These are phyloP conservation scores for Bubalus kerabau DNA, from an alignment of 2,113 vertebrate genomes.

Conservation along the genomic window DNA sequence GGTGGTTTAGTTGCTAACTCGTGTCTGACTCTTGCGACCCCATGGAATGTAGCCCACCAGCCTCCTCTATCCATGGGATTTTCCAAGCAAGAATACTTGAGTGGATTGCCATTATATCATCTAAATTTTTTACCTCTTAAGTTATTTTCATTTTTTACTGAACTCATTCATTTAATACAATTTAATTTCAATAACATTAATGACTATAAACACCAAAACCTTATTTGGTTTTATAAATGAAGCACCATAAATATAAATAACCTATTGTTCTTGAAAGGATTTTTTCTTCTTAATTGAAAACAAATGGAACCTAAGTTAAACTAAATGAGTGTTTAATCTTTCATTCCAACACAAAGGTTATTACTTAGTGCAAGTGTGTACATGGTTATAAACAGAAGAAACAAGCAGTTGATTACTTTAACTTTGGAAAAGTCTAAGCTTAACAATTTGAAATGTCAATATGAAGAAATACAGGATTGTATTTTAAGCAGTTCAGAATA, in stretches of 20 bases:
- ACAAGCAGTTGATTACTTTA: slow-evolving; percentile 65
- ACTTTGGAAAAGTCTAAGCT: slow-evolving; percentile 55
- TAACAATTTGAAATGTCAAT: slow-evolving; percentile 59
- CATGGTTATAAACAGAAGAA: slow-evolving; percentile 68
- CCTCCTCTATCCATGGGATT: neutral
- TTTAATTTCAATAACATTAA: slow-evolving; percentile 64
- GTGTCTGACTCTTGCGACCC: neutral
- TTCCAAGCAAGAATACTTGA: neutral
- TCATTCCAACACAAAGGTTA: slow-evolving; percentile 70
- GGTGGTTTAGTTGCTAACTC: neutral
- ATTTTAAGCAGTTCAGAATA: slow-evolving; percentile 38
- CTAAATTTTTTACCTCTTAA: slow-evolving; percentile 30
- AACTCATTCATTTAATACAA: slow-evolving; percentile 52
- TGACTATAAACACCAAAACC: slow-evolving; percentile 57
- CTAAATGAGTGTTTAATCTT: slow-evolving; percentile 78
- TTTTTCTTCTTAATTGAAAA: slow-evolving; percentile 81
- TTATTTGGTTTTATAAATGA: slow-evolving; percentile 73
- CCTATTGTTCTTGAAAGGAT: slow-evolving; percentile 72
- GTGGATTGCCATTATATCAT: neutral
- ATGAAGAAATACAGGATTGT: slow-evolving; percentile 37
- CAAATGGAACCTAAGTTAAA: slow-evolving; percentile 77
- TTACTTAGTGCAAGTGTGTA: slow-evolving; percentile 51
- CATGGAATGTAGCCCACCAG: neutral
- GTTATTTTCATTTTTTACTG: slow-evolving; percentile 49
- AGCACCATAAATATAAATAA: slow-evolving; percentile 71